Conservation (phyloP, 2,797 vertebrate species). For the Craterocephalus amniculus region DNA sequence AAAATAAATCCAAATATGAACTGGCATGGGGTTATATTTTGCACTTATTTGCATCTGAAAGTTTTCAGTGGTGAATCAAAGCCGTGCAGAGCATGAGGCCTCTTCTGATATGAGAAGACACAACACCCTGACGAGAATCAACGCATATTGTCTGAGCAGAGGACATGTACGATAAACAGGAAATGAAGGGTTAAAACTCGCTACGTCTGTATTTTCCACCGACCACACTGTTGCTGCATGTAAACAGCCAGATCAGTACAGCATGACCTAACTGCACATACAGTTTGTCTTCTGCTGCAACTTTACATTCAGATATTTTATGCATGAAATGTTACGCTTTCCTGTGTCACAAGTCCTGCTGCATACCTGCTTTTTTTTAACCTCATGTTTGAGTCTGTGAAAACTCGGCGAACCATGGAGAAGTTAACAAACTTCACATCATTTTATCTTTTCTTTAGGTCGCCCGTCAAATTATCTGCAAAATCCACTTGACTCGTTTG, state of each 20-base stretch:
- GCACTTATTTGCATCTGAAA: conserved; percentile 43
- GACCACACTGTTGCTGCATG: conserved; percentile 67
- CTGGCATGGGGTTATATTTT: conserved; percentile 7
- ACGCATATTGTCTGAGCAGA: conserved; percentile 37
- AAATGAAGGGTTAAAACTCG: conserved; percentile 77
- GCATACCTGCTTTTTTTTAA: background rate
- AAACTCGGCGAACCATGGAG: conserved; percentile 31
- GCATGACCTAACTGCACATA: conserved; percentile 25
- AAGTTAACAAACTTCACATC: conserved; percentile 35
- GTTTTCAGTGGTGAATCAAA: conserved; percentile 53
- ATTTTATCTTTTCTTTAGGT: conserved; percentile 45
- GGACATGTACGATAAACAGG: conserved; percentile 70
- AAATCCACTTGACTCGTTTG: conserved; percentile 43
- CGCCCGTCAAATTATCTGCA: conserved; percentile 23
- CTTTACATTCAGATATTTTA: background rate
- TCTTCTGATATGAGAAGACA: conserved; percentile 20
- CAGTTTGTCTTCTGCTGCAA: conserved; percentile 1
- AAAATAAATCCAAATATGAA: conserved; percentile 7
- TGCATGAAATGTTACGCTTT: conserved; percentile 1
- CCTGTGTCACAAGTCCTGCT: background rate
- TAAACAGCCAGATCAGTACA: conserved; percentile 53
- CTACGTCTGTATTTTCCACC: conserved; percentile 68
- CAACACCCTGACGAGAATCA: conserved; percentile 37
- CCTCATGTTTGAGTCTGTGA: conserved; percentile 4
- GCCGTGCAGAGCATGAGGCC: background rate